phyloP scores from a whole-genome alignment of 2,888 invertebrate genomes.

The Amorpha juglandis region DNA sequence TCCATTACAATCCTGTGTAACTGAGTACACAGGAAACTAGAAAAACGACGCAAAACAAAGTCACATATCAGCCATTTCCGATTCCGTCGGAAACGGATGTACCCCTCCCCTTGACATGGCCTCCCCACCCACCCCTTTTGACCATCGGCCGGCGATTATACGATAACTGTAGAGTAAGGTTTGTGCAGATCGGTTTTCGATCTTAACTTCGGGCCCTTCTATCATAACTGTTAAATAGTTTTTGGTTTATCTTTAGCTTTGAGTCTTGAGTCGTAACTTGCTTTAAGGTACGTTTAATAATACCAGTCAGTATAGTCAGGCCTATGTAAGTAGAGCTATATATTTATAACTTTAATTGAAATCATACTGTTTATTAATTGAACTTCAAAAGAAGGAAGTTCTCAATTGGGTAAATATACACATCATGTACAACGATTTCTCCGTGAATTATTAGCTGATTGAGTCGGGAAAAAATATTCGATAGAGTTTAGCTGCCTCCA shows the following conservation, averaged over 20 bases:
- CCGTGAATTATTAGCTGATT: no score
- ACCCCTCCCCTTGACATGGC: constrained; percentile 28
- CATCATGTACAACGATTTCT: no score
- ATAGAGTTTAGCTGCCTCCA: no score
- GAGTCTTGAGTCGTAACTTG: neutral
- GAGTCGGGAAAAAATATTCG: no score
- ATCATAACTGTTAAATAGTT: constrained; percentile 11
- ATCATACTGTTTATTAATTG: no score
- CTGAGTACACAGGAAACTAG: constrained; percentile 27
- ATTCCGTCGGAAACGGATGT: constrained; percentile 59
- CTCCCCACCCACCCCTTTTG: constrained; percentile 33
- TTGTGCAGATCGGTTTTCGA: constrained; percentile 8
- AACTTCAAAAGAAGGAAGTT: no score
- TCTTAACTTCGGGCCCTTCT: constrained; percentile 11
- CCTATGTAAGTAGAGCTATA: neutral
- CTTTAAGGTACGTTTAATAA: neutral
- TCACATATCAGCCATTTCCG: constrained; percentile 65
- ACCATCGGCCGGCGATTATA: constrained; percentile 46
- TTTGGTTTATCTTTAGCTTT: constrained; percentile 1
- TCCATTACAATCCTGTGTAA: constrained; percentile 15
- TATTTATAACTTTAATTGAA: neutral
- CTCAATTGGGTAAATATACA: no score
- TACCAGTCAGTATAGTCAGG: no score
- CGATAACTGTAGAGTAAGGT: constrained; percentile 45
- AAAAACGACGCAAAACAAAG: constrained; percentile 63